Evolutionary conservation across 2,113 vertebrate genomes (phyloP).

Genomic region (Dasyurus viverrinus): DNA sequence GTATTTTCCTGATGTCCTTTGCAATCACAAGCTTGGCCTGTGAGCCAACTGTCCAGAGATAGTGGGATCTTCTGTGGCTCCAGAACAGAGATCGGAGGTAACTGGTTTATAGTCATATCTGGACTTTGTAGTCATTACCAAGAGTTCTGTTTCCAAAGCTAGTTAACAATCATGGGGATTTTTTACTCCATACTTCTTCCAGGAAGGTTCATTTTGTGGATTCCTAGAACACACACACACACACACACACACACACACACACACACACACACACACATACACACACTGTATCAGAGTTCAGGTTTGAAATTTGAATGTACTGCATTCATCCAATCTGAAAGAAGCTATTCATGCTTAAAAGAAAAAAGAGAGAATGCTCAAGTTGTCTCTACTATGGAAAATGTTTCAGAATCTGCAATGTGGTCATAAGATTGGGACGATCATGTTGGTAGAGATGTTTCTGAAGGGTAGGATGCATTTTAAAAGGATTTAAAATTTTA

Average conservation of each 20-base stretch:
- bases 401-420: neutral
- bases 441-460: slow-evolving; percentile 9
- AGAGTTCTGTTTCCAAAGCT: neutral
- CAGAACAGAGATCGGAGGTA: neutral
- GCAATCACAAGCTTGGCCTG: rapidly evolving
- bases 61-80: neutral
- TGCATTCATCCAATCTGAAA: neutral
- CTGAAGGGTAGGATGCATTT: neutral
- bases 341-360: neutral
- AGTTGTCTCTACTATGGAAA: neutral
- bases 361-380: neutral
- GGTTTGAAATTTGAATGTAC: slow-evolving; percentile 18
- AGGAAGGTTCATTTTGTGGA: neutral
- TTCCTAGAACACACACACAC: neutral
- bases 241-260: neutral
- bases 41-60: neutral
- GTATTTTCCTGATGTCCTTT: neutral
- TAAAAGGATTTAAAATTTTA: slow-evolving; percentile 27
- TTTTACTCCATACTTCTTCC: neutral
- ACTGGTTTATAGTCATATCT: rapidly evolving
- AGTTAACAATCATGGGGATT: neutral
- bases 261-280: neutral
- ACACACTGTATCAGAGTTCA: neutral
- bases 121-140: neutral
- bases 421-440: neutral